phyloP scores from a whole-genome alignment of 2,113 vertebrate species.

The Tupaia tana region DNA sequence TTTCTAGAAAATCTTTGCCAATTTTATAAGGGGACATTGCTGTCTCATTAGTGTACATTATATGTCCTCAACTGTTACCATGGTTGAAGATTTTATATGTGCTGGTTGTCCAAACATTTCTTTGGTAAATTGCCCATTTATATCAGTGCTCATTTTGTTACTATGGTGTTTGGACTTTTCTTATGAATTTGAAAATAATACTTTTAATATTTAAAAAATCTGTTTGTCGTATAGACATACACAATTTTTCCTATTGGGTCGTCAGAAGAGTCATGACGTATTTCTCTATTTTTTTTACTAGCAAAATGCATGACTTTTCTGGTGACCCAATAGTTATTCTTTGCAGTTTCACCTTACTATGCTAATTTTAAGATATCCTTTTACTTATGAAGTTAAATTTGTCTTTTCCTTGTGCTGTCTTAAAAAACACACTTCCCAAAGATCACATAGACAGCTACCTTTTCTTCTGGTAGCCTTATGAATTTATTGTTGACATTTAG shows the following conservation, averaged over 20 bases:
- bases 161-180: not conserved
- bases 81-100: not conserved
- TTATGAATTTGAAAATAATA: not conserved
- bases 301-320: too few relatives aligned
- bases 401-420: not conserved
- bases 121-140: not conserved
- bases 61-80: not conserved
- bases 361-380: not conserved
- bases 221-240: not conserved
- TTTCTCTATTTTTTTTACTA: too few relatives aligned
- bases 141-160: conserved; percentile 29
- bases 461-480: not conserved
- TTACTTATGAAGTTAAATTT: conserved; percentile 40
- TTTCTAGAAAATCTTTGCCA: not conserved
- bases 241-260: not conserved
- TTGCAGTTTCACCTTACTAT: not conserved
- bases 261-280: too few relatives aligned
- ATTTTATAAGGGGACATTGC: not conserved
- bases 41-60: not conserved
- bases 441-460: not conserved
- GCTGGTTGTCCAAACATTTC: not conserved
- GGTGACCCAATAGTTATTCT: not conserved
- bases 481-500: not conserved
- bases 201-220: conserved; percentile 22
- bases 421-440: not conserved